phyloP scores from a whole-genome alignment of 2,797 vertebrate species.

The Xenentodon cancila region DNA sequence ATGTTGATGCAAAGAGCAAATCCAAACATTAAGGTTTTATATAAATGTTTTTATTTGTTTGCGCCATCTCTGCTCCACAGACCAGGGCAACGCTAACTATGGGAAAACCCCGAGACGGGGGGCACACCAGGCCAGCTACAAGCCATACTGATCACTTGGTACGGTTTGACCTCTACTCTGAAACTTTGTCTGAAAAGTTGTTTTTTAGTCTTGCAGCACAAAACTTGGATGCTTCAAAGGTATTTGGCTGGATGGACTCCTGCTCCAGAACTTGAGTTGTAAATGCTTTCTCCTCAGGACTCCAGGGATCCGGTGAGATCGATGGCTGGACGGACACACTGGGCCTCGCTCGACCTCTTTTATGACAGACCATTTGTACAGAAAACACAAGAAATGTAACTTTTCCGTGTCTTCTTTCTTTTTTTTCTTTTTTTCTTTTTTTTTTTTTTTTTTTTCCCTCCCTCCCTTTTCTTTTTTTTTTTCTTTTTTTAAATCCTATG shows the following conservation, averaged over 20 bases:
- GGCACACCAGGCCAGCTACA: slow-evolving; percentile 96
- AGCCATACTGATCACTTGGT: slow-evolving; percentile 94
- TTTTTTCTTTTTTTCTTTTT: slow-evolving; percentile 89
- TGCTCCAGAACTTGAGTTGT: too few relatives aligned
- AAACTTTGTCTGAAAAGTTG: too few relatives aligned
- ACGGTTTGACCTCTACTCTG: slow-evolving; percentile 75
- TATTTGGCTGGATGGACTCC: too few relatives aligned
- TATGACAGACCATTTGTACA: slow-evolving; percentile 94
- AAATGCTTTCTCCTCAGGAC: slow-evolving; percentile 54
- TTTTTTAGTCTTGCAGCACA: too few relatives aligned
- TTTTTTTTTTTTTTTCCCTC: slow-evolving; percentile 78
- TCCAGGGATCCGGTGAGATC: slow-evolving; percentile 63
- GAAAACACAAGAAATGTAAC: slow-evolving; percentile 92
- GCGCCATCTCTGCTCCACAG: slow-evolving; percentile 79
- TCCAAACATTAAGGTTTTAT: too few relatives aligned
- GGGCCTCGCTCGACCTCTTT: slow-evolving; percentile 75
- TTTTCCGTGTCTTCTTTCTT: slow-evolving; percentile 92
- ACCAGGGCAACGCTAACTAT: slow-evolving; percentile 95
- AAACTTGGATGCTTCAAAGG: too few relatives aligned
- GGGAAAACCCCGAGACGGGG: slow-evolving; percentile 96
- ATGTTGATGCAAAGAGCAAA: too few relatives aligned
- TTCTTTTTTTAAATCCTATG: slow-evolving; percentile 68
- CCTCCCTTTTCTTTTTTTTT: slow-evolving; percentile 79
- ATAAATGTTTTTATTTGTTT: slow-evolving; percentile 10
- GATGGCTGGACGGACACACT: slow-evolving; percentile 62